These are phyloP conservation scores for Coptodon rendalli DNA, from an alignment of 2,113 vertebrate genomes.

Conservation along the genomic window DNA sequence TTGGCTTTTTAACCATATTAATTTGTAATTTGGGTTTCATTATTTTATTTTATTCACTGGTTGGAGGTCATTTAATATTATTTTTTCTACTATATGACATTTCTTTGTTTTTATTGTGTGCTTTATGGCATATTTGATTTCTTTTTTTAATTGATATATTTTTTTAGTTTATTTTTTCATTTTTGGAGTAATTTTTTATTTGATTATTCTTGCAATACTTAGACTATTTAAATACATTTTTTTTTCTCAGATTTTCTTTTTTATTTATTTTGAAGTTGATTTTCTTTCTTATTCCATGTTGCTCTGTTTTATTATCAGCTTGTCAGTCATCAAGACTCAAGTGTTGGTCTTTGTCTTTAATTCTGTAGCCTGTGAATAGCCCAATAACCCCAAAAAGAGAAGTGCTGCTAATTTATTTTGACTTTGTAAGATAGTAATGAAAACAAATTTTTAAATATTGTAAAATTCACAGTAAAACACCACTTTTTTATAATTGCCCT, in stretches of 20 bases:
- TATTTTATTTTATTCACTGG: neutral
- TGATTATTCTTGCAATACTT: neutral
- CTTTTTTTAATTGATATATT: neutral
- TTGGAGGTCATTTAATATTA: neutral
- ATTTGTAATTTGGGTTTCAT: neutral
- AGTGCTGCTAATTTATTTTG: neutral
- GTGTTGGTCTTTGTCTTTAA: neutral
- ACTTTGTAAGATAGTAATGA: neutral
- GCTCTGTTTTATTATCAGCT: neutral
- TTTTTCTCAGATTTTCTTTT: neutral
- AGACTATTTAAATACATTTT: neutral
- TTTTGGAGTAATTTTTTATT: neutral
- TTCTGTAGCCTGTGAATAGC: neutral
- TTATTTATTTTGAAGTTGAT: neutral
- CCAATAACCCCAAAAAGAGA: neutral
- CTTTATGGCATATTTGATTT: rapidly evolving
- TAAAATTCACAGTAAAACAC: neutral
- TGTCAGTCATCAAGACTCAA: neutral
- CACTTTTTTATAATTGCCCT: neutral
- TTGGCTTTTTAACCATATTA: neutral
- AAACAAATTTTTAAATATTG: neutral
- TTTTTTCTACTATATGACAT: neutral
- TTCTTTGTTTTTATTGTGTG: neutral
- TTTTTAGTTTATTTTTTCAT: neutral
- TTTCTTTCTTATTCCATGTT: neutral